Base-by-base conservation (phyloP, 2,888 invertebrate genomes). In the Stratiomys singularior region DNA sequence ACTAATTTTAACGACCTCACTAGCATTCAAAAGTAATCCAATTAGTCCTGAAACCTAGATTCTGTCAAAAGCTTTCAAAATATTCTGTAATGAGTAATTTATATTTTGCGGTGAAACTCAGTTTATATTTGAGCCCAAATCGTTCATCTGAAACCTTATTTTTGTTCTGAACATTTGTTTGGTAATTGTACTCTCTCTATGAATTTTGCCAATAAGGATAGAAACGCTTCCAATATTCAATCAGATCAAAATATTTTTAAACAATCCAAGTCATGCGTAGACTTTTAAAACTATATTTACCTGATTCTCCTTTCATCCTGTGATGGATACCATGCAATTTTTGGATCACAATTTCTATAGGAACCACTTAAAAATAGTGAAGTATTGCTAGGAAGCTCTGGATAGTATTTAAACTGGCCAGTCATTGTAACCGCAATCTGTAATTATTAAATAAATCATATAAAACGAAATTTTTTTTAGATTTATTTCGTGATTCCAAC, bases 301-400 rank as follows among this genome's bases (percentile, higher is more conserved):
- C 86, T 85, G 77, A 86, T 81, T 76, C 85, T 83, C 27, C 87
- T 84, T 27, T 85, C 84, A 80, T 88, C 89, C 0, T 89, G 88
- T 0, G 89, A 88, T 3, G 89, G 87, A 78, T 89, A 85, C 91
- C 91, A 91, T 27, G 90, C 90, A 18, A 91, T 87, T 1, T 88
- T 87, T n/a, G 89, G 88, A 72, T 89, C 86, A 82, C 91, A 91
- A 21, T 84, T 85, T 77, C 87, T 82, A 56, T 88, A 83, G 2
- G 89, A 87, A 63, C 86, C 84, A 78, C 89, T 89, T 82, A 90
- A 89, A 77, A 88, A 86, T 0, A 91, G 87, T 15, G 87, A 87
- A 13, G 88, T 87, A 78, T 88, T 88, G 21, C 83, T 84, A n/a
- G 91, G 91, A 81, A 91, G 83, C 78, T 88, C 88, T 0, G 91